These are phyloP conservation scores for Eospalax fontanierii DNA, from an alignment of 2,797 vertebrate species.

Conservation along the genomic window DNA sequence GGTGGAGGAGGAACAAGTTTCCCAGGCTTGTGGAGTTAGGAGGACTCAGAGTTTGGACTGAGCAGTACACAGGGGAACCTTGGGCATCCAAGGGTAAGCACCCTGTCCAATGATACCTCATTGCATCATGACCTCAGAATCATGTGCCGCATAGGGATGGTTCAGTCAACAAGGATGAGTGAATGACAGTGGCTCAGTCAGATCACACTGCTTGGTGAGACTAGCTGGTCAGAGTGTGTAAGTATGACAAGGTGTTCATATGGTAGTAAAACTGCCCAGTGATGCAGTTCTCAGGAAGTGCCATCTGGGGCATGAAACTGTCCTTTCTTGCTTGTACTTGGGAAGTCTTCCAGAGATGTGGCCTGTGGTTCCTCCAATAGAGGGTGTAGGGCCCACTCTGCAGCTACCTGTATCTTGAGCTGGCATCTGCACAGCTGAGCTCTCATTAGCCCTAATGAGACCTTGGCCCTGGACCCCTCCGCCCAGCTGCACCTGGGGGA, in stretches of 20 bases:
- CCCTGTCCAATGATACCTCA: neutral
- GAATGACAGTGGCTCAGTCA: neutral
- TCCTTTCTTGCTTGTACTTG: neutral
- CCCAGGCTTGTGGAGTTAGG: constrained; percentile 86
- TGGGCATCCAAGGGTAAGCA: neutral
- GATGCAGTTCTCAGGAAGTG: neutral
- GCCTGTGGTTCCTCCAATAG: neutral
- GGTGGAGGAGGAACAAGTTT: neutral
- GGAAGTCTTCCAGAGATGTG: neutral
- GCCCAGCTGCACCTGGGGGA: constrained; percentile 42
- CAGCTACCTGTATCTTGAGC: neutral
- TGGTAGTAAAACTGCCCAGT: neutral
- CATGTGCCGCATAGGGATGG: neutral
- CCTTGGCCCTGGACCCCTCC: constrained; percentile 44
- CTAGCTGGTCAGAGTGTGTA: neutral
- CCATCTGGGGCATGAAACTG: neutral
- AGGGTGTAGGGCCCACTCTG: neutral
- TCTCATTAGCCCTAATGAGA: constrained; percentile 73
- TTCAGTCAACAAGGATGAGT: neutral
- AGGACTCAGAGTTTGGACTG: constrained; percentile 22
- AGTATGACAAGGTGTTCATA: neutral
- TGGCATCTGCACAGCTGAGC: constrained; percentile 60
- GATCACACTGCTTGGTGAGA: neutral
- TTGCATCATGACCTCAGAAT: neutral
- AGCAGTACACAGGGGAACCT: neutral